A percentile compares a stretch with the other conserved stretches of the same genome.
These are phyloP conservation scores for Tinea trinotella DNA, from an alignment of 2,888 invertebrate genomes.

Conservation along the genomic window DNA sequence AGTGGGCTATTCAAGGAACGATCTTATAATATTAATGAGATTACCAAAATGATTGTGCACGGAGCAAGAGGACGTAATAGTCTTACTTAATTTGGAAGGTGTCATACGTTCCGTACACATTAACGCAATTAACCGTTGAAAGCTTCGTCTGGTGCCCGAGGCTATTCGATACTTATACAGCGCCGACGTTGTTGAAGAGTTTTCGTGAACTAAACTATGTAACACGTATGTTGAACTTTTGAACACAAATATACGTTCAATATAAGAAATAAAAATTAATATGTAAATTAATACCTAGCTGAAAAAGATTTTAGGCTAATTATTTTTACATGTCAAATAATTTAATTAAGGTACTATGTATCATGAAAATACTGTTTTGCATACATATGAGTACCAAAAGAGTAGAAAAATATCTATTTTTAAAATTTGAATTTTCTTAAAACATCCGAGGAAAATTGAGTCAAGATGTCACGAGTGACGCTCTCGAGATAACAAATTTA, in stretches of 20 bases:
- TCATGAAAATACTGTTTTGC: no score
- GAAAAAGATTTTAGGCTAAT: no score
- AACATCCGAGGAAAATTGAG: not conserved
- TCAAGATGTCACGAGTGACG: not conserved
- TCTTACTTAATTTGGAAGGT: conserved; percentile 47
- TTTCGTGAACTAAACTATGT: conserved; percentile 1
- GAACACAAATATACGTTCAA: not conserved
- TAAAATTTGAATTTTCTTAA: not conserved
- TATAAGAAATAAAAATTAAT: not conserved
- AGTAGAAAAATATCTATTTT: not conserved
- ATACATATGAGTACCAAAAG: not conserved
- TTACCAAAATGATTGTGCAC: conserved; percentile 9
- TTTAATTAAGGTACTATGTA: no score
- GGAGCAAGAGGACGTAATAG: not conserved
- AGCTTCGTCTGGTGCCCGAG: conserved; percentile 49
- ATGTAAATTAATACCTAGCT: no score
- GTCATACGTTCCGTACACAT: conserved; percentile 50
- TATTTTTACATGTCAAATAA: no score
- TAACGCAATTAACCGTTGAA: conserved; percentile 66
- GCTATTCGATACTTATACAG: conserved; percentile 29
- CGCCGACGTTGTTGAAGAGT: conserved; percentile 10
- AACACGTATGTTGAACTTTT: not conserved
- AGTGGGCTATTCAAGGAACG: not conserved
- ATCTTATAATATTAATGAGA: not conserved
- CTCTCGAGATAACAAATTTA: conserved; percentile 7